phyloP scores from a whole-genome alignment of 2,888 invertebrate genomes.

The Himalopsyche japonica region DNA sequence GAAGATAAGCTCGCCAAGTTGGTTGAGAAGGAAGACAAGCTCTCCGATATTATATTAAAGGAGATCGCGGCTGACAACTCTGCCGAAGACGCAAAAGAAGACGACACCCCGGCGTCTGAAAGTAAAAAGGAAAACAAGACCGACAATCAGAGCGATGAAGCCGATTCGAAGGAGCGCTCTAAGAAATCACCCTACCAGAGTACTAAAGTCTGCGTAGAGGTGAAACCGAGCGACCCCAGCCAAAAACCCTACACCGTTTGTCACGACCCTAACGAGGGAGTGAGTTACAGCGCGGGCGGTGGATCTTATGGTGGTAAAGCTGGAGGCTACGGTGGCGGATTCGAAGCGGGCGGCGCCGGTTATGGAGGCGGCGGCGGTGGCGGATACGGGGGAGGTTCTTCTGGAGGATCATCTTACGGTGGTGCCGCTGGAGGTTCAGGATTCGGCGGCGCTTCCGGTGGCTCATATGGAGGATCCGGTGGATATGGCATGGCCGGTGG shows the following conservation, averaged over 20 bases:
- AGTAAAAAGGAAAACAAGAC: background rate
- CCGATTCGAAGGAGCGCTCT: background rate
- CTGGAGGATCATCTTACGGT: background rate
- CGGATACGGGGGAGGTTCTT: background rate
- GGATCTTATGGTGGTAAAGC: background rate
- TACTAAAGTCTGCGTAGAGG: conserved; percentile 14
- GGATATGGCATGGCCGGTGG: conserved; percentile 4
- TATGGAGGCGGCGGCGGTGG: background rate
- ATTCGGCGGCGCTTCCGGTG: conserved; percentile 8
- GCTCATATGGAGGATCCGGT: conserved; percentile 10
- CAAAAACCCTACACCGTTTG: conserved; percentile 19
- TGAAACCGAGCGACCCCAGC: conserved; percentile 12
- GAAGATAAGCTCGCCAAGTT: background rate
- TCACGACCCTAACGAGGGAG: background rate
- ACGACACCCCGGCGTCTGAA: background rate
- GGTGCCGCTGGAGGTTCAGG: background rate
- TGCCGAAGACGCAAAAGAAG: conserved; percentile 3
- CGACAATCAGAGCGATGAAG: background rate
- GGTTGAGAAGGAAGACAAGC: background rate
- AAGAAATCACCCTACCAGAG: background rate
- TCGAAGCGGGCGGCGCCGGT: background rate
- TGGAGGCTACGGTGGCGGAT: conserved; percentile 1
- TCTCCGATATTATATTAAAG: background rate
- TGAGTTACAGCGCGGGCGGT: background rate
- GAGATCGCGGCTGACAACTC: background rate